Evolutionary conservation across 2,113 vertebrate genomes (phyloP), one percentile per base, ranked within the genome.

Genomic region (Catagonus wagneri): DNA sequence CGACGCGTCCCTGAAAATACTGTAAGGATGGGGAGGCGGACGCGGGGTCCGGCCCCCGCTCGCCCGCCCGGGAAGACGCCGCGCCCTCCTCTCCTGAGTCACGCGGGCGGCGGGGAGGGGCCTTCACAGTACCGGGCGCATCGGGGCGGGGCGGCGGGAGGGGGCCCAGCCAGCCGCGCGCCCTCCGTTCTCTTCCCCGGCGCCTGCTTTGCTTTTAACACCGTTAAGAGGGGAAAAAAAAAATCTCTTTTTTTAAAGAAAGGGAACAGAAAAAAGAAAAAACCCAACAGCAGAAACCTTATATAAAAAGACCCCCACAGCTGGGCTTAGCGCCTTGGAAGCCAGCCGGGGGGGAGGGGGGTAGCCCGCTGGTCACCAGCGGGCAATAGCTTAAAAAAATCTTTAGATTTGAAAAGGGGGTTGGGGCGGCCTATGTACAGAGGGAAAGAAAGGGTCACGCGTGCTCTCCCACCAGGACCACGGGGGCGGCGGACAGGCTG

Each of bases 401-500:
- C 68, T 91, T 85, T 61, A 63, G 94, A 86, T 74, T 6, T 60
- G 54, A 63, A 44, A n/a, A 0, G 10, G 65, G 19, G 86, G 15
- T 0, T 6, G 56, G 66, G 44, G 65, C 2, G 13, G 56, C 75
- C 36, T 97, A 96, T 97, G 87, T 96, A 93, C 96, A 89, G 78
- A 60, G 54, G 52, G 10, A 27, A 1, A 6, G 27, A 39, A 44
- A 23, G 56, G 14, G 7, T 95, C 90, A 97, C 7, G 22, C 85
- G 4, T 39, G 98, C 99, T 99, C 99, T 34, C 99, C 99, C 96
- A 99, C 98, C 39, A 99, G 99, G 96, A 99, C 99, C 61, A 99
- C 98, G 0, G 99, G 99, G 54, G 99, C 98, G 72, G 99, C 99
- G 0, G 98, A 99, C 97, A 99, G 98, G 98, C 99, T 99, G 97